Evolutionary conservation across 2,113 vertebrate species (phyloP), one percentile per base, ranked within the genome.

Genomic region (Speoplatyrhinus poulsoni): DNA sequence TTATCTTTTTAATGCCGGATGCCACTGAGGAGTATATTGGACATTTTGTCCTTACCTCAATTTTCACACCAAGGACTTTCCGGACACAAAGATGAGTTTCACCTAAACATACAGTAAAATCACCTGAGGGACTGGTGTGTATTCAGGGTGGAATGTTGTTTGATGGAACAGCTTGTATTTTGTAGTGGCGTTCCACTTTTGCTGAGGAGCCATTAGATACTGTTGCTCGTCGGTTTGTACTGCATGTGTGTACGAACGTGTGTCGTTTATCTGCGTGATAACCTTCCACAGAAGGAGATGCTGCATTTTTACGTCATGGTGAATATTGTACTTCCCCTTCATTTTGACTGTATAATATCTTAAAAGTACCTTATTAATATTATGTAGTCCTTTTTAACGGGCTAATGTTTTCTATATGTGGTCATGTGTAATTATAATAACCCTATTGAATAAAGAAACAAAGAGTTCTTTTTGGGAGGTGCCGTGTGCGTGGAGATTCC

Each of bases 331-430:
- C 74, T 78, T 47, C 69, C 59, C 63, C 41, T 47, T 47, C 60
- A 54, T 63, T 50, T 19, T 63, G 46, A 84, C 78, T 89, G 84
- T 89, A 84, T 70, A 77, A 68, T 70, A 74, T 15, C 80, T 82
- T 85, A 63, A 69, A 74, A 81, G 83, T 81, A 57, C 64, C 69
- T 79, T 65, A 41, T 85, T 83, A 69, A 76, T 82, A 78, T 62
- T 80, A 55, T 15, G 15, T 50, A 32, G 87, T 80, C 82, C 84
- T 86, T 69, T 66, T 88, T 86, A 79, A 73, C 58, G 81, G 84
- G 77, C 84, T 76, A 36, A 71, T 81, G 85, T 88, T 91, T 91
- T 91, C 60, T 88, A 91, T 82, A 67, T 87, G 88, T 91, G 77
- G 85, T 90, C 84, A 82, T 79, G 84, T 90, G 85, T 87, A 75